These are phyloP conservation scores for Halcyon smyrnensis DNA, from an alignment of 2,797 vertebrate species.

Conservation along the genomic window DNA sequence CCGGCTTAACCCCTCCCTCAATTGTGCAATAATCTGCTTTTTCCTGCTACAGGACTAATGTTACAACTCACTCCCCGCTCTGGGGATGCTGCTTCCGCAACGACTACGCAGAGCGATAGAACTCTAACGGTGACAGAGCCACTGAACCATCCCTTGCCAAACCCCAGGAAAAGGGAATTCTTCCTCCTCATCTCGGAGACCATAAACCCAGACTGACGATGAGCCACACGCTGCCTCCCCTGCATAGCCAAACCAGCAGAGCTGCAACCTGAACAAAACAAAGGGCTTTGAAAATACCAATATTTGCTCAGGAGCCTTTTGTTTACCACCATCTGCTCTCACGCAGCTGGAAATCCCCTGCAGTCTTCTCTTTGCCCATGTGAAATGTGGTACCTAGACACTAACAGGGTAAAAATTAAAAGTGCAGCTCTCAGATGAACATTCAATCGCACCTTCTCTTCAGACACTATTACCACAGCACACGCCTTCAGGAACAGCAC, in stretches of 20 bases:
- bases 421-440: not conserved
- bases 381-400: not conserved
- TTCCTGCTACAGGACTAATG: not conserved
- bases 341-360: not conserved
- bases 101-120: accelerated
- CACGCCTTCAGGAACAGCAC: not conserved
- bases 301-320: not conserved
- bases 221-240: not conserved
- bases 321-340: not conserved
- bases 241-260: not conserved
- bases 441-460: not conserved
- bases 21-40: not conserved
- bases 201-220: not conserved
- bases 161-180: accelerated
- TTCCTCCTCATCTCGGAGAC: not conserved
- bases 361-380: not conserved
- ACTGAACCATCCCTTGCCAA: accelerated
- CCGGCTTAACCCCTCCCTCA: not conserved
- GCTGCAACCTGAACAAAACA: not conserved
- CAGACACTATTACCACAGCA: not conserved
- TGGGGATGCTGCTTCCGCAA: not conserved
- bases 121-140: accelerated
- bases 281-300: not conserved
- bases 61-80: accelerated
- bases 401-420: not conserved